Evolutionary conservation across 2,888 invertebrate genomes (phyloP).

Genomic region (Coenonympha arcania): DNA sequence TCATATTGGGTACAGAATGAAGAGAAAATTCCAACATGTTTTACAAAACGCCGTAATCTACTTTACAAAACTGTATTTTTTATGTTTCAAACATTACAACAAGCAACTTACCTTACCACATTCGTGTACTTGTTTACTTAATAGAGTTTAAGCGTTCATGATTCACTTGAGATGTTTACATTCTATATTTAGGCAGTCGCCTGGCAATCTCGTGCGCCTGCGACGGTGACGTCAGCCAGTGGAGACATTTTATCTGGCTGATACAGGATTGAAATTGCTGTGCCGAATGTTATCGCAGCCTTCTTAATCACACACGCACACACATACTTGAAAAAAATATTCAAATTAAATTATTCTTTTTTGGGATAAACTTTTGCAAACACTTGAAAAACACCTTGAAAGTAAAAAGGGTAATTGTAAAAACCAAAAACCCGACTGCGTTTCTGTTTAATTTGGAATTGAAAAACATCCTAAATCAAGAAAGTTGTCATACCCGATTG

Average conservation of each 20-base stretch:
- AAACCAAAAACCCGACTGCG: no score
- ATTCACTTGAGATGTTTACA: conserved; percentile 58
- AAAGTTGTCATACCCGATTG: no score
- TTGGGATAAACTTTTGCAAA: background rate
- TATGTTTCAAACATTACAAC: conserved; percentile 6
- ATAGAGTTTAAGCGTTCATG: conserved; percentile 34
- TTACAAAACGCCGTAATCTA: background rate
- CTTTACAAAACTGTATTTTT: background rate
- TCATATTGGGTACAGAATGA: no score
- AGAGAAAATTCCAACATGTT: background rate
- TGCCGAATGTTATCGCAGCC: conserved; percentile 30
- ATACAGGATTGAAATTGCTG: conserved; percentile 48
- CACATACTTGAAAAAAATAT: conserved; percentile 12
- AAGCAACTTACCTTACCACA: conserved; percentile 10
- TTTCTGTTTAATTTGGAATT: no score
- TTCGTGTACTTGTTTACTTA: conserved; percentile 23
- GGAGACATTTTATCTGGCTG: conserved; percentile 41
- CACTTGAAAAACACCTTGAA: no score
- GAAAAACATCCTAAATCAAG: no score
- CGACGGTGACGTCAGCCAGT: conserved; percentile 51
- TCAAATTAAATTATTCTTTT: background rate
- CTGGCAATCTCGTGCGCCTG: conserved; percentile 50
- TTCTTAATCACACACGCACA: no score
- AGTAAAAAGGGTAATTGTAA: no score
- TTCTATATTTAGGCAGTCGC: conserved; percentile 55